phyloP scores from a whole-genome alignment of 2,113 vertebrate species.

The Silurus meridionalis region DNA sequence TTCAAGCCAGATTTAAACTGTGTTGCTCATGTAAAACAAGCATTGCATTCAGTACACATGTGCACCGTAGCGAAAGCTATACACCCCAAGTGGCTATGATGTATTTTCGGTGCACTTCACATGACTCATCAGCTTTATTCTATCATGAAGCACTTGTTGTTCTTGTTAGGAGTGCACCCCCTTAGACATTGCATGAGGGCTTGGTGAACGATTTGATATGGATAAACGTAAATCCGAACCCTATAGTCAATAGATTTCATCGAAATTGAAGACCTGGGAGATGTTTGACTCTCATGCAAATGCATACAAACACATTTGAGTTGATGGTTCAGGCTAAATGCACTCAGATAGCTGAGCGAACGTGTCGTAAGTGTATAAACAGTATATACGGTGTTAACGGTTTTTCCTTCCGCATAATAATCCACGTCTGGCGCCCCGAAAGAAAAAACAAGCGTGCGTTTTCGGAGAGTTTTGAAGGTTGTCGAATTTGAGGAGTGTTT shows the following conservation, averaged over 20 bases:
- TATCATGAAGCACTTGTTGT: background rate
- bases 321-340: background rate
- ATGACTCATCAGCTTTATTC: background rate
- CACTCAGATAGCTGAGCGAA: background rate
- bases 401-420: background rate
- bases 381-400: background rate
- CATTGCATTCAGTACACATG: too few species aligned
- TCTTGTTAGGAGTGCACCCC: background rate
- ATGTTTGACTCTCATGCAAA: background rate
- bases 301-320: background rate
- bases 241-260: background rate
- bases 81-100: too few species aligned
- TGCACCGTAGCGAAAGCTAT: too few species aligned
- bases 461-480: background rate
- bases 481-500: slow-evolving; percentile 21
- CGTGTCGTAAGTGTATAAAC: background rate
- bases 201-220: background rate
- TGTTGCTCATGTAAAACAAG: too few species aligned
- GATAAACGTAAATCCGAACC: background rate
- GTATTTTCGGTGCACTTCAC: background rate
- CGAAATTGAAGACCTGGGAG: background rate
- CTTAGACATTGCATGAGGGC: background rate
- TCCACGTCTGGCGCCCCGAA: background rate
- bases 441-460: background rate
- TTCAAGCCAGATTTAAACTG: too few species aligned